Evolutionary conservation across 1,140 invertebrate species (phyloP).

Genomic region (Agraylea sexmaculata): DNA sequence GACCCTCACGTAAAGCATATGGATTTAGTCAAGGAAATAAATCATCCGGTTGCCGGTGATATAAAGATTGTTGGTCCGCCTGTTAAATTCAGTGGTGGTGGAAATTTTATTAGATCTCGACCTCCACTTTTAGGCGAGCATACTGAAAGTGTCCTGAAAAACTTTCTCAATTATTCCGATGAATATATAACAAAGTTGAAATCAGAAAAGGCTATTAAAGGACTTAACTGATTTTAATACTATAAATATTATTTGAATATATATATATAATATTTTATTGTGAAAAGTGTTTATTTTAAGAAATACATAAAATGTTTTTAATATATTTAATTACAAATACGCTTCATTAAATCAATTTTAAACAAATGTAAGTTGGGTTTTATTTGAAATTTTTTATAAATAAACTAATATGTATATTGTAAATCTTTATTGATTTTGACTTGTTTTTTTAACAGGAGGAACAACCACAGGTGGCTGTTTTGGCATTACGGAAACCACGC

Average conservation of each 20-base stretch:
- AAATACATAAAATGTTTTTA: no score
- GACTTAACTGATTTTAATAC: neutral
- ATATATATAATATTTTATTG: no score
- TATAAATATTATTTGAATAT: neutral
- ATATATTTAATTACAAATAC: neutral
- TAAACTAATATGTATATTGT: neutral
- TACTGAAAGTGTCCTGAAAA: constrained; percentile 61
- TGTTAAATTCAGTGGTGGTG: constrained; percentile 62
- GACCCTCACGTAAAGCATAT: constrained; percentile 75
- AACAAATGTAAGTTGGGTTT: neutral
- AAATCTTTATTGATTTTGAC: neutral
- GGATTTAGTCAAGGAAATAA: constrained; percentile 62
- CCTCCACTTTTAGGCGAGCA: constrained; percentile 83
- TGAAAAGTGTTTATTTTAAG: no score
- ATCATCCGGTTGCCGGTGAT: constrained; percentile 56
- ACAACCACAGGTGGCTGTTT: constrained; percentile 52
- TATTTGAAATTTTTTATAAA: neutral
- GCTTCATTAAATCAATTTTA: neutral
- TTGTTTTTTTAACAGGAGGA: constrained; percentile 17
- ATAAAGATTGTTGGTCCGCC: constrained; percentile 79
- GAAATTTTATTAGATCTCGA: constrained; percentile 56
- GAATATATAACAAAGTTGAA: constrained; percentile 47
- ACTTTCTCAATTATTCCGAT: constrained; percentile 56
- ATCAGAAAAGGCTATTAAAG: constrained; percentile 37
- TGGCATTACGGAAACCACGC: constrained; percentile 63